Percentiles rank a stretch among this genome's conserved stretches.
These are phyloP conservation scores for Hydroisotoma schaefferi DNA, from an alignment of 2,888 invertebrate species.

Conservation along the genomic window DNA sequence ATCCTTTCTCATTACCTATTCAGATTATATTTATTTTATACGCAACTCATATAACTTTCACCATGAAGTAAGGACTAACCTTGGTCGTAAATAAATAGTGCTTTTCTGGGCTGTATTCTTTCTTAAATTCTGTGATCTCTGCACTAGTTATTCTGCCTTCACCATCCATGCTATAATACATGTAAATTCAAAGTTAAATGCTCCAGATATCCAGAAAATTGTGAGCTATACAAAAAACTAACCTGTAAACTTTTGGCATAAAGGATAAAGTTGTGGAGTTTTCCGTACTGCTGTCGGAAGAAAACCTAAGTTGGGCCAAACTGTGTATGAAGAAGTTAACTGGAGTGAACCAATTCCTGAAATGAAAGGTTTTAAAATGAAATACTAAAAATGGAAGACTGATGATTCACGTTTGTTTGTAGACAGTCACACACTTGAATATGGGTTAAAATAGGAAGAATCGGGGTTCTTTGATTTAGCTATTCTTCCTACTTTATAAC, in stretches of 20 bases:
- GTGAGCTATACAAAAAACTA: too few species aligned
- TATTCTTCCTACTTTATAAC: too few species aligned
- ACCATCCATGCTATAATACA: constrained; percentile 72
- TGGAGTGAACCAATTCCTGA: constrained; percentile 76
- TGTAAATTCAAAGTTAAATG: neutral
- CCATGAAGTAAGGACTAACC: constrained; percentile 13
- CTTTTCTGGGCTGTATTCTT: constrained; percentile 94
- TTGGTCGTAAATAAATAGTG: constrained; percentile 83
- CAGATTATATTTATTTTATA: neutral
- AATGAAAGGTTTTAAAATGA: constrained; percentile 16
- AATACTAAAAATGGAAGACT: neutral
- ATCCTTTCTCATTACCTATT: constrained; percentile 71
- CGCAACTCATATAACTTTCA: neutral
- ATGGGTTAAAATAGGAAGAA: too few species aligned
- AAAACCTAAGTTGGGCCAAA: constrained; percentile 85
- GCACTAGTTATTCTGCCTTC: constrained; percentile 85
- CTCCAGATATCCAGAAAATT: neutral
- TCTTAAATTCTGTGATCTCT: constrained; percentile 83
- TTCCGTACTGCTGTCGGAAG: constrained; percentile 70
- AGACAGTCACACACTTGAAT: neutral
- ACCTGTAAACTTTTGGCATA: constrained; percentile 91
- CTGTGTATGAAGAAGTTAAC: constrained; percentile 98
- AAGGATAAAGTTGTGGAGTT: constrained; percentile 78
- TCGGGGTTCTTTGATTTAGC: too few species aligned
- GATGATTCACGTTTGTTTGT: neutral